Base-by-base conservation (phyloP, 2,113 vertebrate genomes). In the Daphoenositta chrysoptera region DNA sequence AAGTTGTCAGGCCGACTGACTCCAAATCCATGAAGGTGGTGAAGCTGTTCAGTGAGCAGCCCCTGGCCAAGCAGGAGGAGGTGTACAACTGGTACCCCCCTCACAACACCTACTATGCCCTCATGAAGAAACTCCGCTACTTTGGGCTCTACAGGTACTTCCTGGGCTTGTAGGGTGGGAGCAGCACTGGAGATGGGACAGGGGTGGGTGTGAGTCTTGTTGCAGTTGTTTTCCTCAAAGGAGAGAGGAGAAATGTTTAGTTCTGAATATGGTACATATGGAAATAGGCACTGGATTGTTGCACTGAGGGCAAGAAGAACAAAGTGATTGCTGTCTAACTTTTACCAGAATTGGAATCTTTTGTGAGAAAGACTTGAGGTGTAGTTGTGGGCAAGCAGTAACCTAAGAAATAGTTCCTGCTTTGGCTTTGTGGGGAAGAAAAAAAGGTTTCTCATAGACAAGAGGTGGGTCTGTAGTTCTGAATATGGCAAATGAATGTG, bases 61-160 rank as follows among this genome's bases (percentile, higher is more conserved):
- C 99, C 9, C 35, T 98, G 86, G 99, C 98, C 90, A 98, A 97
- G 95, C 96, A 11, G 95, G 99, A 98, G 70, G 99, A 98, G 57
- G 99, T 99, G 48, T 98, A 98, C 2, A 97, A 98, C 93, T 99
- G 99, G 99, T 99, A 99, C 83, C 99, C 99, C 37, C 98, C 98
- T 57, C 99, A 99, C 97, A 98, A 98, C 83, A 97, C 98, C 57
- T 99, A 99, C 83, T 98, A 98, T 0, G 97, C 96, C 14, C 98
- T 99, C 93, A 99, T 99, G 96, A 98, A 97, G 93, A 99, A 97
- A 48, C 98, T 99, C 8, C 97, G 99, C 65, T 98, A 97, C 95
- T 95, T 99, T 58, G 99, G 99, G 17, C 98, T 99, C 50, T 99
- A 99, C 98, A 99, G 99, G 99, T 99, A 96, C 94, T 50, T 2